Percentiles rank a stretch among this genome's conserved stretches.
Evolutionary conservation across 2,888 invertebrate species (phyloP).

Genomic region (Pseudococcus longispinus): DNA sequence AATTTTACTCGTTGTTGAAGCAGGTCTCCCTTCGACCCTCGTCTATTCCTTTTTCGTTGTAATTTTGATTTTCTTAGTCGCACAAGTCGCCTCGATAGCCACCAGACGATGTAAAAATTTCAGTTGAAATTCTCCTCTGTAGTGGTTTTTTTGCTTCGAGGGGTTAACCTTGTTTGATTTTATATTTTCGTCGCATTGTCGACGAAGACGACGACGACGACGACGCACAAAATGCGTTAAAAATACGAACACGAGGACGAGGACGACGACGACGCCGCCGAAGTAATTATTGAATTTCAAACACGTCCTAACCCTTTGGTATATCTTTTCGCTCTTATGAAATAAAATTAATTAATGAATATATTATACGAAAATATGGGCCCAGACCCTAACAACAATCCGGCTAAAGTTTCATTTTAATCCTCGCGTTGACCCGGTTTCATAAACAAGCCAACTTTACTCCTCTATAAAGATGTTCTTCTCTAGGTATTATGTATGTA

Average conservation of each 20-base stretch:
- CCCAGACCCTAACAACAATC: neutral
- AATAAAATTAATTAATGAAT: slow-evolving; percentile 34
- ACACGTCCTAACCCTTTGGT: slow-evolving; percentile 28
- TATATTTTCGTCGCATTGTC: neutral
- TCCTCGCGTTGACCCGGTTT: slow-evolving; percentile 22
- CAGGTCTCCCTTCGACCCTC: neutral
- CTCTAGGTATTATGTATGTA: neutral
- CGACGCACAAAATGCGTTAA: neutral
- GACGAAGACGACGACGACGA: too few species aligned
- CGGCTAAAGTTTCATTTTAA: slow-evolving; percentile 27
- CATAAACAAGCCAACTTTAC: neutral
- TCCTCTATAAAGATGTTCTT: neutral
- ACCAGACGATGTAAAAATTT: neutral
- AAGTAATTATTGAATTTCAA: slow-evolving; percentile 28
- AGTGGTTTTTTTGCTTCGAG: neutral
- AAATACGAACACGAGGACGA: neutral
- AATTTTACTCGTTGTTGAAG: slow-evolving; percentile 6
- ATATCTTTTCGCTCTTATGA: slow-evolving; percentile 7
- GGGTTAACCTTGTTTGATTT: neutral
- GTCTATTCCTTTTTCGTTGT: slow-evolving; percentile 2
- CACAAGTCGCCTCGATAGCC: neutral
- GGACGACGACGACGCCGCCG: neutral
- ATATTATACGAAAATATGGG: slow-evolving; percentile 29
- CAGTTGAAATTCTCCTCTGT: neutral
- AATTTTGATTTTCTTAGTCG: slow-evolving; percentile 24